phyloP scores from a whole-genome alignment of 64 coral and sea anemone genomes.

The Stylophora pistillata region DNA sequence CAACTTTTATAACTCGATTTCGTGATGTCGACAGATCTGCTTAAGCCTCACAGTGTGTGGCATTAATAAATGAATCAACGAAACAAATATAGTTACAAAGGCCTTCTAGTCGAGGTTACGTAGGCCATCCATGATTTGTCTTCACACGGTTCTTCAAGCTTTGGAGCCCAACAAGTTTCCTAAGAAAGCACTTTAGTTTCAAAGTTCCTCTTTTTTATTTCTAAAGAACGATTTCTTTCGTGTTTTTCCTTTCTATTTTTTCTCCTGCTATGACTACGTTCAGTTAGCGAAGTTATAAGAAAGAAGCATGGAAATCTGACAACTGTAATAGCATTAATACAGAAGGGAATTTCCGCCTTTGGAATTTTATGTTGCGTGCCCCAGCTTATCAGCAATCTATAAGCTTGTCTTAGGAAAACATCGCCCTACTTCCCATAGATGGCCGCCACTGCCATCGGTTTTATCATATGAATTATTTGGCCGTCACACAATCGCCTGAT shows the following conservation, averaged over 20 bases:
- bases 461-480: neutral
- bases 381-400: constrained; percentile 1
- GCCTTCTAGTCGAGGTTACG: too few relatives aligned
- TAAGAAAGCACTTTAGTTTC: too few relatives aligned
- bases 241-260: too few relatives aligned
- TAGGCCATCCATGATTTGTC: too few relatives aligned
- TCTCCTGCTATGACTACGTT: too few relatives aligned
- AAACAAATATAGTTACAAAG: too few relatives aligned
- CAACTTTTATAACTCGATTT: neutral
- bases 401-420: constrained; percentile 9
- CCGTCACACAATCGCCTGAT: constrained; percentile 1
- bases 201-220: too few relatives aligned
- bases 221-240: too few relatives aligned
- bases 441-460: neutral
- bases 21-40: neutral
- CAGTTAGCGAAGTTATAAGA: too few relatives aligned
- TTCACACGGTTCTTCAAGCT: too few relatives aligned
- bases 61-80: too few relatives aligned
- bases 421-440: neutral
- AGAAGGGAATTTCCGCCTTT: neutral
- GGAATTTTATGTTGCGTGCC: constrained; percentile 17
- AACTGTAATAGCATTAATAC: neutral
- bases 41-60: neutral
- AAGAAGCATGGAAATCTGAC: neutral
- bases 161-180: too few relatives aligned